These are phyloP conservation scores for Manis javanica DNA, from an alignment of 2,797 vertebrate genomes.

Conservation along the genomic window DNA sequence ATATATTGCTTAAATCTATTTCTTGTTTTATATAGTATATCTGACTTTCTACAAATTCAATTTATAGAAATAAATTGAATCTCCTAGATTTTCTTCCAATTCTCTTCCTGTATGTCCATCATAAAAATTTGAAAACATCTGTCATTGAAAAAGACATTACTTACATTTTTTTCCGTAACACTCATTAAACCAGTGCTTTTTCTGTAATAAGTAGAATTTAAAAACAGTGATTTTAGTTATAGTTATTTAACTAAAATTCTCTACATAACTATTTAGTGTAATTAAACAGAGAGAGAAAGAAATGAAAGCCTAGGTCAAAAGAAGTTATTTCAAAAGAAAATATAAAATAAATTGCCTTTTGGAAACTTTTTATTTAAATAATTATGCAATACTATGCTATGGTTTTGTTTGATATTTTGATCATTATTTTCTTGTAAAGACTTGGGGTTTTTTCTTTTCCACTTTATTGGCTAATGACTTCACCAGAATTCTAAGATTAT, in stretches of 20 bases:
- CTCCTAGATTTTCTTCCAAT: not conserved
- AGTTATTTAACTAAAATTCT: not conserved
- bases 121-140: conserved; percentile 9
- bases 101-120: not conserved
- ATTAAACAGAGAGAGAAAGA: not conserved
- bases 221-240: conserved; percentile 17
- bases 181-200: not conserved
- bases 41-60: not conserved
- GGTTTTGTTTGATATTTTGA: not conserved
- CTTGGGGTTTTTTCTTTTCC: not conserved
- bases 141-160: not conserved
- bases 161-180: not conserved
- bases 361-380: not conserved
- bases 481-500: not conserved
- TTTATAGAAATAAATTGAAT: conserved; percentile 25
- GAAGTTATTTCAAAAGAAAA: not conserved
- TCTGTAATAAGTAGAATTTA: not conserved
- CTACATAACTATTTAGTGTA: not conserved
- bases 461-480: not conserved
- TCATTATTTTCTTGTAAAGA: not conserved
- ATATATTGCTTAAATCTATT: not conserved
- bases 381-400: not conserved
- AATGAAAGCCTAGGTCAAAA: not conserved
- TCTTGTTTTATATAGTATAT: not conserved
- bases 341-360: not conserved